Conservation (phyloP, 2,888 invertebrate genomes). For the Erannis defoliaria region DNA sequence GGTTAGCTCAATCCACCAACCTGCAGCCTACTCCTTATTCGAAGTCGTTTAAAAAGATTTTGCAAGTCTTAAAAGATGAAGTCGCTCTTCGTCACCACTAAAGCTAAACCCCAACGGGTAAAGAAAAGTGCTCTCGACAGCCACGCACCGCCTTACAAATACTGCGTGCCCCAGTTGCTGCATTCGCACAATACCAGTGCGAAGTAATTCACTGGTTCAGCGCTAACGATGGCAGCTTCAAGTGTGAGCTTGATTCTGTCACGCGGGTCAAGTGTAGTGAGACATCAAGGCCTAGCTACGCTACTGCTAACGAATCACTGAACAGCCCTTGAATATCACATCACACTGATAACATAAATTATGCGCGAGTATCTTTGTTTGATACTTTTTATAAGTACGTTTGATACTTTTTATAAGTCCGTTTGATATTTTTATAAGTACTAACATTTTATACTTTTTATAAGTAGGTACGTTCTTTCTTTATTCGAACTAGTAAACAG, state of each 20-base stretch:
- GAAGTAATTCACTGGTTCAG: conserved; percentile 58
- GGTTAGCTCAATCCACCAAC: no score
- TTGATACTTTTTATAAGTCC: no score
- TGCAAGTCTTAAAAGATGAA: no score
- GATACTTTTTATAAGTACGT: no score
- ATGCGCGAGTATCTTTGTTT: not conserved
- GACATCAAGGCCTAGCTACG: conserved; percentile 20
- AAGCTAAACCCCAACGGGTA: conserved; percentile 22
- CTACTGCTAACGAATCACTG: conserved; percentile 14
- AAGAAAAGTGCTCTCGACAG: conserved; percentile 50
- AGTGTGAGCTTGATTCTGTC: conserved; percentile 32
- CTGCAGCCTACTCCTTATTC: no score
- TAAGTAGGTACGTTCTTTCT: no score
- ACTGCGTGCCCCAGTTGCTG: conserved; percentile 70
- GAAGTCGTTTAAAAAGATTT: no score
- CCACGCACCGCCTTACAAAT: conserved; percentile 64
- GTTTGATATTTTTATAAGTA: no score
- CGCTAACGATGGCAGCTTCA: conserved; percentile 59
- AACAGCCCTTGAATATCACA: conserved; percentile 2
- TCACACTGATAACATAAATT: not conserved
- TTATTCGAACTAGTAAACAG: no score
- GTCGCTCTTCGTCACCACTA: conserved; percentile 12
- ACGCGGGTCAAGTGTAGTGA: conserved; percentile 19
- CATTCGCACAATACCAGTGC: conserved; percentile 61
- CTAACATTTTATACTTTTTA: no score